These are phyloP conservation scores for Cephalotes varians DNA, from an alignment of 2,888 invertebrate species.

Conservation along the genomic window DNA sequence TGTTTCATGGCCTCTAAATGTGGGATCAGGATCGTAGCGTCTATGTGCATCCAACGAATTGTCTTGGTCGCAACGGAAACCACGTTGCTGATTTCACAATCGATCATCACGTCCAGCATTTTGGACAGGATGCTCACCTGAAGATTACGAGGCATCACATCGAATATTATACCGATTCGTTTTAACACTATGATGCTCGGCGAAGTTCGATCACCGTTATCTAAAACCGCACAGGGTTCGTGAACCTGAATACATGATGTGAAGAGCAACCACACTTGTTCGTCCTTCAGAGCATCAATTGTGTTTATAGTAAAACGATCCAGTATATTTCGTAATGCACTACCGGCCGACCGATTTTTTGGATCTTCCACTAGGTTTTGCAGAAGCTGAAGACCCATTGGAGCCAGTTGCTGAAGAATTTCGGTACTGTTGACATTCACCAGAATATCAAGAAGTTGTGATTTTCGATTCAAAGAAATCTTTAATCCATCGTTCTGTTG, in stretches of 20 bases:
- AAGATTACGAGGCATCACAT: constrained; percentile 53
- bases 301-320: constrained; percentile 87
- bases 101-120: constrained; percentile 81
- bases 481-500: constrained; percentile 80
- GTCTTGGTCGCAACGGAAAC: constrained; percentile 88
- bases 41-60: constrained; percentile 89
- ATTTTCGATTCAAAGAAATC: constrained; percentile 86
- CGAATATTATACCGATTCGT: constrained; percentile 84
- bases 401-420: constrained; percentile 85
- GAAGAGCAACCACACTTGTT: constrained; percentile 88
- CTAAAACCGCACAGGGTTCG: constrained; percentile 85
- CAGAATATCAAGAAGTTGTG: constrained; percentile 86
- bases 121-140: constrained; percentile 78
- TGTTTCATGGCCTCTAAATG: constrained; percentile 88
- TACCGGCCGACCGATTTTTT: constrained; percentile 83
- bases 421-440: constrained; percentile 86
- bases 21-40: constrained; percentile 88
- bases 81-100: constrained; percentile 79
- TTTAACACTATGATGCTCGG: constrained; percentile 87
- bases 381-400: constrained; percentile 80
- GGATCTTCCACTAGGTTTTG: constrained; percentile 78
- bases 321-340: constrained; percentile 87
- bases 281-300: constrained; percentile 84
- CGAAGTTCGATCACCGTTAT: constrained; percentile 84
- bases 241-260: constrained; percentile 87